phyloP scores from a whole-genome alignment of 2,113 vertebrate species.

The Apus apus region DNA sequence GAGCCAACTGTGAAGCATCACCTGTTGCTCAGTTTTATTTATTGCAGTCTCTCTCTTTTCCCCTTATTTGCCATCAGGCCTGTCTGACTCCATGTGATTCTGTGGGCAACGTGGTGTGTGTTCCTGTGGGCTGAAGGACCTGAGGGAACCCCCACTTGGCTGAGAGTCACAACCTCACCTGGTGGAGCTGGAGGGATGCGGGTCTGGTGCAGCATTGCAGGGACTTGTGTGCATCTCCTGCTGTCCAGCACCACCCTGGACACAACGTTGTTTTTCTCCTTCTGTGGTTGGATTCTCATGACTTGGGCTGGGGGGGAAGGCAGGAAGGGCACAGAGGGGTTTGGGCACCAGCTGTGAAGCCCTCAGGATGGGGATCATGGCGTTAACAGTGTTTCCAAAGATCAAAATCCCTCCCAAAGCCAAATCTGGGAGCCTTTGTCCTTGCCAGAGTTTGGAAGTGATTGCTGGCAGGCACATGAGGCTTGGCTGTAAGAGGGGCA shows the following conservation, averaged over 20 bases:
- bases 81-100: background rate
- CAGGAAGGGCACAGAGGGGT: background rate
- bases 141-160: background rate
- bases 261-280: background rate
- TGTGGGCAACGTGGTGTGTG: rapidly evolving
- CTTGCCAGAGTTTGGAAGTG: too few relatives aligned
- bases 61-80: background rate
- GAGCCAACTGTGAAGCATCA: background rate
- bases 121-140: background rate
- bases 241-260: background rate
- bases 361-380: background rate
- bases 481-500: background rate
- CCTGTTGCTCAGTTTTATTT: background rate
- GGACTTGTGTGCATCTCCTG: background rate
- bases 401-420: background rate
- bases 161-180: background rate
- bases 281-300: background rate
- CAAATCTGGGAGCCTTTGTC: background rate
- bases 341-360: rapidly evolving
- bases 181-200: rapidly evolving
- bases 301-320: background rate
- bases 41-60: background rate
- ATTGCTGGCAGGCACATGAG: too few relatives aligned
- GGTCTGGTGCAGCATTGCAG: background rate
- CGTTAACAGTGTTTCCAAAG: background rate